Evolutionary conservation across 2,113 vertebrate species (phyloP), one percentile per base, ranked within the genome.

Genomic region (Percina caprodes): DNA sequence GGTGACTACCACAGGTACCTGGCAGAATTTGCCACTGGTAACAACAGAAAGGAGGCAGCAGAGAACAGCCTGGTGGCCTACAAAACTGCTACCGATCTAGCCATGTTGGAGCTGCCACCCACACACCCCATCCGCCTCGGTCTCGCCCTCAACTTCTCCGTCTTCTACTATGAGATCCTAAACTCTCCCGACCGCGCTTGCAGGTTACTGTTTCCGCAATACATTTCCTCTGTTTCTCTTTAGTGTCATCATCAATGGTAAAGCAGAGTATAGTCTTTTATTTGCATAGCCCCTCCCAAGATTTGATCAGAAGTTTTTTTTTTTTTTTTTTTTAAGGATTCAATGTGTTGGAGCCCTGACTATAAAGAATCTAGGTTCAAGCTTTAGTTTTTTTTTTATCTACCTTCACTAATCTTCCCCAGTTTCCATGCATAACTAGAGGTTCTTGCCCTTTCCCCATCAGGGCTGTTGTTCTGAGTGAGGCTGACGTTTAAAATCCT

Each of bases 111-210:
- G 94, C 97, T 99, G 92, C 97, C 97, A 2, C 96, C 98, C 84
- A 99, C 98, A 61, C 98, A 99, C 92, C 98, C 98, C 21, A 99
- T 99, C 89, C 98, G 98, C 88, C 94, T 99, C 90, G 98, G 98
- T 89, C 97, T 99, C 45, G 98, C 98, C 85, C 97, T 99, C 94
- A 99, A 99, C 93, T 99, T 99, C 94, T 99, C 98, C 2, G 98
- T 99, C 95, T 99, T 99, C 95, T 99, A 99, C 93, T 99, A 99
- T 87, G 98, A 99, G 97, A 99, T 99, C 93, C 97, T 99, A 95
- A 99, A 99, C 95, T 99, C 98, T 80, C 97, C 98, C 46, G 98
- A 99, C 94, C 97, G 97, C 82, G 98, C 98, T 89, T 99, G 98
- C 97, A 99, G 98, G 98, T 99, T 72, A 85, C 89, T 92, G 18